Conservation (phyloP, 2,797 vertebrate genomes). For the Tinamus major region DNA sequence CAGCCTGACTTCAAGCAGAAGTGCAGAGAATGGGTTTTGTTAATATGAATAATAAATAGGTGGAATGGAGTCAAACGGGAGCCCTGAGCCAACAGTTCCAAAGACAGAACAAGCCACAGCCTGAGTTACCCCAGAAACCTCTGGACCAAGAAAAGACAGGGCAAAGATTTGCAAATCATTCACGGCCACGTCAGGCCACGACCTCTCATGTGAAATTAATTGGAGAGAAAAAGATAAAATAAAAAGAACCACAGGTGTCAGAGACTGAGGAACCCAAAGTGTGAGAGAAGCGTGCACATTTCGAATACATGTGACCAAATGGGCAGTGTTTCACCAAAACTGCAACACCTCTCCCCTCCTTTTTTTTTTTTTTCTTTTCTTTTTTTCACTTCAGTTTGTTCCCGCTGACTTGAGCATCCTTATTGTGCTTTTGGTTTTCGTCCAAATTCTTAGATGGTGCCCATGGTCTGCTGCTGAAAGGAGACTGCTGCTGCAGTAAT, state of each 20-base stretch:
- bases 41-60: neutral
- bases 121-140: neutral
- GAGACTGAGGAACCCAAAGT: neutral
- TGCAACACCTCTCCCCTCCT: neutral
- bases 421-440: neutral
- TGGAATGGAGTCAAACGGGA: neutral
- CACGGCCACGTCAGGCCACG: neutral
- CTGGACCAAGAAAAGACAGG: neutral
- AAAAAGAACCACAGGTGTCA: neutral
- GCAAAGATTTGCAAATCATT: constrained; percentile 2
- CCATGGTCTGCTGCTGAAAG: neutral
- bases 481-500: neutral
- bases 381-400: neutral
- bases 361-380: neutral
- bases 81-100: neutral
- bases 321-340: neutral
- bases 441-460: rapidly evolving
- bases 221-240: neutral
- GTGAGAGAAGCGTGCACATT: neutral
- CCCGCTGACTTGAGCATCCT: neutral
- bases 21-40: neutral
- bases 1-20: neutral
- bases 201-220: constrained; percentile 15
- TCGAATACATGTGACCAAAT: rapidly evolving
- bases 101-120: neutral